Conservation (phyloP, 2,113 vertebrate species). For the Ibidorhyncha struthersii region DNA sequence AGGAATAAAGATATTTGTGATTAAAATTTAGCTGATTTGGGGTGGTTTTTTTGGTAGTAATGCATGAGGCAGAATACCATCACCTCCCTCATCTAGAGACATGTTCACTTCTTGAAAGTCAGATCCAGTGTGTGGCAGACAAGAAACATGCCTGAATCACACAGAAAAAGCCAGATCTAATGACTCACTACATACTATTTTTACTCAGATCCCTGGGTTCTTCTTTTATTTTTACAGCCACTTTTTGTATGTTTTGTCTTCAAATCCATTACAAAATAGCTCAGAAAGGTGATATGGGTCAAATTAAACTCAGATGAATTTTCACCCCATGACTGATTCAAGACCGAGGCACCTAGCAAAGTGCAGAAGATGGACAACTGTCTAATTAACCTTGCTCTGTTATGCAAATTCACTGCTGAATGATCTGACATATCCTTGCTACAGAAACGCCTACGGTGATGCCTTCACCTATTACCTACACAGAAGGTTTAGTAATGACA, state of each 20-base stretch:
- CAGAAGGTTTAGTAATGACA: not conserved
- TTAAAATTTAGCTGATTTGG: conserved; percentile 1
- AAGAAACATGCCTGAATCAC: conserved; percentile 1
- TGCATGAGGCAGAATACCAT: not conserved
- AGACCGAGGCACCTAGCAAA: not conserved
- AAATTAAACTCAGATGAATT: not conserved
- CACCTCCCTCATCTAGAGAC: not conserved
- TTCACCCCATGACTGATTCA: not conserved
- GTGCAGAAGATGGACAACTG: not conserved
- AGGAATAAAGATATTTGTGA: conserved; percentile 28
- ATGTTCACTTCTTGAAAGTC: not conserved
- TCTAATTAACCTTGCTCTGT: not conserved
- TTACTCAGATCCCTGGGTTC: not conserved
- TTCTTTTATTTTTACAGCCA: not conserved
- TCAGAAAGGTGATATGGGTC: not conserved
- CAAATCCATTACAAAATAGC: not conserved
- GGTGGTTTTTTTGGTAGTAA: not conserved
- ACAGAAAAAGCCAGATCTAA: conserved; percentile 14
- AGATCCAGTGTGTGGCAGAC: conserved; percentile 7
- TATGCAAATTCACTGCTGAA: not conserved
- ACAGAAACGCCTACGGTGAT: rapidly evolving
- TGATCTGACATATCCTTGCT: rapidly evolving
- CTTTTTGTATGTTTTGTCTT: not conserved
- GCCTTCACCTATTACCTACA: not conserved
- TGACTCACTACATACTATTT: conserved; percentile 19